These are phyloP conservation scores for Sebastes diaconus DNA, from an alignment of 2,797 vertebrate species.

Conservation along the genomic window DNA sequence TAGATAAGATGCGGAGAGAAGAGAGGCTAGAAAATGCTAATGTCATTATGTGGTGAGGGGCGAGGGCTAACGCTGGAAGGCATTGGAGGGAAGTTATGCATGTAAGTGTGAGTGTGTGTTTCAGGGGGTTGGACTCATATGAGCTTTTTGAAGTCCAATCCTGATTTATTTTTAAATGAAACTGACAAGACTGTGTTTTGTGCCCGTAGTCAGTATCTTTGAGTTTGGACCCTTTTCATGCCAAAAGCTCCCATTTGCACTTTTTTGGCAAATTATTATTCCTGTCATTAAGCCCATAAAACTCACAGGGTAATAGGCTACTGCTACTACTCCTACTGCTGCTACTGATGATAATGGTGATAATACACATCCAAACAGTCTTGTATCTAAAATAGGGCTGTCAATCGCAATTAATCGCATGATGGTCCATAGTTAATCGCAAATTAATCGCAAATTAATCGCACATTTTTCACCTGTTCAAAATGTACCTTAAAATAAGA, in stretches of 20 bases:
- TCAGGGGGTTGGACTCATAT: not conserved
- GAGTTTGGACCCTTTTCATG: not conserved
- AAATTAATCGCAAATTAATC: too few species aligned
- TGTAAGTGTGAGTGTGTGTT: conserved; percentile 22
- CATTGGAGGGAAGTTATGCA: conserved; percentile 5
- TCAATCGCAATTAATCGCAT: too few species aligned
- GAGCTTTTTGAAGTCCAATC: conserved; percentile 24
- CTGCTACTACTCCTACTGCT: not conserved
- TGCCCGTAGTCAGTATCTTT: not conserved
- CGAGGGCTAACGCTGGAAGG: conserved; percentile 27
- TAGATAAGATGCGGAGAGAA: conserved; percentile 68
- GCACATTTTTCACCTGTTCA: too few species aligned
- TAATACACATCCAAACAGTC: not conserved
- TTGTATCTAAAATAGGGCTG: not conserved
- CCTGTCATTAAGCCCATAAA: conserved; percentile 9
- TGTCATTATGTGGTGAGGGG: conserved; percentile 55
- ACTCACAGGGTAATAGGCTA: not conserved
- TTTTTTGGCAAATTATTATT: not conserved
- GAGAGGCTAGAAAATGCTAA: conserved; percentile 57
- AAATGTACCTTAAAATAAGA: too few species aligned
- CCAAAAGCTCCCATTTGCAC: not conserved
- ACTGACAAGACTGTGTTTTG: not conserved
- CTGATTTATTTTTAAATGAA: not conserved
- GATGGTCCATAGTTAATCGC: too few species aligned
- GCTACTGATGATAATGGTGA: not conserved